Base-by-base conservation (phyloP, 2,113 vertebrate species). In the Epinephelus lanceolatus region DNA sequence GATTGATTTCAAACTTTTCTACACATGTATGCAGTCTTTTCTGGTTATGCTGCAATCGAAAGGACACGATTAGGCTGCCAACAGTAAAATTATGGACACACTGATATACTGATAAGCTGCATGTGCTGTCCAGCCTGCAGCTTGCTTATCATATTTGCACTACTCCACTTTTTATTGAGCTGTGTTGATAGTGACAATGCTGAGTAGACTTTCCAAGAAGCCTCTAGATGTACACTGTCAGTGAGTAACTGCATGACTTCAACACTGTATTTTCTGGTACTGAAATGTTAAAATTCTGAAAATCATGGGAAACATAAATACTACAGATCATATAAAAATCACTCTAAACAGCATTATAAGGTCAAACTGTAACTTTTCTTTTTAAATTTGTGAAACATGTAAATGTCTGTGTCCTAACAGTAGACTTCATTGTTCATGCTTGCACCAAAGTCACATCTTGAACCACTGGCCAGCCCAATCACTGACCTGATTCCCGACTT, bases 101-200 rank as follows among this genome's bases (percentile, higher is more conserved):
- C 27, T 52, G 60, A 77, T 61, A 49, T 8, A 52, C 74, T 60
- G 88, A 89, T 89, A 83, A 84, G 61, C 55, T 72, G 3, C 52
- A 68, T 68, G 53, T 79, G 42, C 75, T 51, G 45, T 74, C 53
- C 67, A 75, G 59, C 45, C 19, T 33, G 13, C 30, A 62, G 27
- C 37, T 47, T 33, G 13, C 81, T 77, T 85, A 88, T 90, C 84
- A 74, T 63, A 47, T 87, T 76, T 80, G 73, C 56, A 42, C 76
- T 63, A 72, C 68, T 79, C 89, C 51, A 60, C 49, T 30, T 70
- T 90, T 89, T 84, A 86, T 55, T 85, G 71, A 33, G n/a, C 21
- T n/a, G 45, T 13, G 52, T 27, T 65, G 56, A 85, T 78, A 67
- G 69, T 23, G 27, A 25, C 23, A 60, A 6, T 53, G 62, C 71